These are phyloP conservation scores for Oncorhynchus kisutch DNA, from an alignment of 2,113 vertebrate species.

Conservation along the genomic window DNA sequence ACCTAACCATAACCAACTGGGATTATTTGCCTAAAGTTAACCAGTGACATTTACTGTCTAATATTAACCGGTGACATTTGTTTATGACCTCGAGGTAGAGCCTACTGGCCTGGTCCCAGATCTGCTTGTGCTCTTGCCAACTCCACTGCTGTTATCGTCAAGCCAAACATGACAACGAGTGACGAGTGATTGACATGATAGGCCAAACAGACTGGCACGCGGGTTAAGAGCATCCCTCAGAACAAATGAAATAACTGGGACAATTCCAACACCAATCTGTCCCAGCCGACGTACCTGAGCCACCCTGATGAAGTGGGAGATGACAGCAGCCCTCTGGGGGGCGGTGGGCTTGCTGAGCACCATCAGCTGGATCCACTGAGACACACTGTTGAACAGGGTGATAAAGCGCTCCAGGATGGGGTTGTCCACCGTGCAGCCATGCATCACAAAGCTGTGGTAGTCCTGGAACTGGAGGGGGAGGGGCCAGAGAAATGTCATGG, in stretches of 20 bases:
- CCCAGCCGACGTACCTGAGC: slow-evolving; percentile 76
- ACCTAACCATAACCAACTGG: too few species aligned
- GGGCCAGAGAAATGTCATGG: neutral
- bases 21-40: too few species aligned
- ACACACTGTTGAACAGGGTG: slow-evolving; percentile 92
- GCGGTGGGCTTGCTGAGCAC: slow-evolving; percentile 88
- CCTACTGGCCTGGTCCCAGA: too few species aligned
- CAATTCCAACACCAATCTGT: neutral
- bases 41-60: too few species aligned
- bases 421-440: slow-evolving; percentile 89
- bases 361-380: slow-evolving; percentile 94
- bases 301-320: slow-evolving; percentile 86
- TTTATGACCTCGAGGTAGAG: too few species aligned
- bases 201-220: too few species aligned
- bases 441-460: slow-evolving; percentile 91
- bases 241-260: neutral
- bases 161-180: too few species aligned
- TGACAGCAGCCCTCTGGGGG: slow-evolving; percentile 82
- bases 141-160: too few species aligned
- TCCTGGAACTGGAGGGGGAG: slow-evolving; percentile 81
- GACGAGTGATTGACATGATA: too few species aligned
- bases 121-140: too few species aligned
- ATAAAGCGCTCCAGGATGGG: slow-evolving; percentile 90
- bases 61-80: too few species aligned
- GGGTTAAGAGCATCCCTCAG: too few species aligned